These are phyloP conservation scores for Holothuria glaberrima DNA, from an alignment of 35 echinoderm and acorn worm species.

Conservation along the genomic window DNA sequence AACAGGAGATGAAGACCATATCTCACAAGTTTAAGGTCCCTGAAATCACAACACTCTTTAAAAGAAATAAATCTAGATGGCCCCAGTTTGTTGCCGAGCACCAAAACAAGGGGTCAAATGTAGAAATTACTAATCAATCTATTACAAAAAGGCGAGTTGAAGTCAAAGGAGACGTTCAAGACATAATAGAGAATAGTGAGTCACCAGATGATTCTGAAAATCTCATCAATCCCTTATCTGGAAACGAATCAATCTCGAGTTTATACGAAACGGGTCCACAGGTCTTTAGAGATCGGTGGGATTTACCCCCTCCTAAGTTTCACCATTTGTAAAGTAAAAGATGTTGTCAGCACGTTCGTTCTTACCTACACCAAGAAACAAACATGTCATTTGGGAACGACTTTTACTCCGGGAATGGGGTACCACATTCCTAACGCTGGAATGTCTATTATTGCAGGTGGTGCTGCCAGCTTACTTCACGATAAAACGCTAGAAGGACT, in stretches of 20 bases:
- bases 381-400: not conserved
- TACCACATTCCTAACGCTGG: not conserved
- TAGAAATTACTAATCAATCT: no score
- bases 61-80: not conserved
- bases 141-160: no score
- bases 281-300: not conserved
- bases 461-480: not conserved
- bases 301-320: not conserved
- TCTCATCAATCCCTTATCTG: not conserved
- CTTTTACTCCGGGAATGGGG: not conserved
- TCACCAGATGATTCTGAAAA: not conserved
- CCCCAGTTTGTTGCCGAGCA: not conserved
- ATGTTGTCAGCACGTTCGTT: not conserved
- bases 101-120: not conserved
- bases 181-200: not conserved
- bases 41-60: not conserved
- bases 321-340: not conserved
- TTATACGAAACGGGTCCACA: not conserved
- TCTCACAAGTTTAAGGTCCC: conserved; percentile 1
- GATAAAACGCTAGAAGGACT: not conserved
- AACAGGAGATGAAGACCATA: not conserved
- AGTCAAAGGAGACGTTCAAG: no score
- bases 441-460: not conserved
- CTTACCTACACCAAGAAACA: not conserved
- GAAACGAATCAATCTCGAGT: not conserved